Conservation (phyloP, 1,140 invertebrate species). For the Orius insidiosus region DNA sequence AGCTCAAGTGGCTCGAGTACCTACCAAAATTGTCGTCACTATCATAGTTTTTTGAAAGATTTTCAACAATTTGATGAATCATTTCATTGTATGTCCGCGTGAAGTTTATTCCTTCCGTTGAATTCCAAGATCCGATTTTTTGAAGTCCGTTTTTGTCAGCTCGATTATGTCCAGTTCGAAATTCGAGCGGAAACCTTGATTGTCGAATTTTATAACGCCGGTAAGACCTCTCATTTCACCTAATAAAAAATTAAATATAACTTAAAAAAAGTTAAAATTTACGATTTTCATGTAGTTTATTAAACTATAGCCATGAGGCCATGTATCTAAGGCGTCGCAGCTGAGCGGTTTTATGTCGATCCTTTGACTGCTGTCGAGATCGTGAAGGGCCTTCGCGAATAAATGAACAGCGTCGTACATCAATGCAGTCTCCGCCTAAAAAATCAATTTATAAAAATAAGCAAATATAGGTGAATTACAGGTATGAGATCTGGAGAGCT, state of each 20-base stretch:
- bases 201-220: slow-evolving; percentile 85
- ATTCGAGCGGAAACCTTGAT: slow-evolving; percentile 80
- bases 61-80: slow-evolving; percentile 67
- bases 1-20: slow-evolving; percentile 23
- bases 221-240: slow-evolving; percentile 86
- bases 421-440: slow-evolving; percentile 80
- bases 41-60: slow-evolving; percentile 80
- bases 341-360: slow-evolving; percentile 75
- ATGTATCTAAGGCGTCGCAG: slow-evolving; percentile 78
- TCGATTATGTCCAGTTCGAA: slow-evolving; percentile 83
- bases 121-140: slow-evolving; percentile 80
- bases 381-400: slow-evolving; percentile 83
- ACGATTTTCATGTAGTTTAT: slow-evolving; percentile 98
- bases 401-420: slow-evolving; percentile 91
- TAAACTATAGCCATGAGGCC: slow-evolving; percentile 84
- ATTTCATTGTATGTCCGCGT: slow-evolving; percentile 70
- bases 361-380: slow-evolving; percentile 74
- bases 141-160: slow-evolving; percentile 60
- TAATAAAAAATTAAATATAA: slow-evolving; percentile 27
- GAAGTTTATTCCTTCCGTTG: slow-evolving; percentile 73
- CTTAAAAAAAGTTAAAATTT: slow-evolving; percentile 25
- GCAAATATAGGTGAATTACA: slow-evolving; percentile 4
- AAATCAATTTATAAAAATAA: slow-evolving; percentile 21
- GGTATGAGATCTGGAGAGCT: slow-evolving; percentile 22
- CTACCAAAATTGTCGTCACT: slow-evolving; percentile 81